Percentiles rank a stretch among this genome's conserved stretches.
Conservation (phyloP, 2,888 invertebrate species). For the Axea sp. region DNA sequence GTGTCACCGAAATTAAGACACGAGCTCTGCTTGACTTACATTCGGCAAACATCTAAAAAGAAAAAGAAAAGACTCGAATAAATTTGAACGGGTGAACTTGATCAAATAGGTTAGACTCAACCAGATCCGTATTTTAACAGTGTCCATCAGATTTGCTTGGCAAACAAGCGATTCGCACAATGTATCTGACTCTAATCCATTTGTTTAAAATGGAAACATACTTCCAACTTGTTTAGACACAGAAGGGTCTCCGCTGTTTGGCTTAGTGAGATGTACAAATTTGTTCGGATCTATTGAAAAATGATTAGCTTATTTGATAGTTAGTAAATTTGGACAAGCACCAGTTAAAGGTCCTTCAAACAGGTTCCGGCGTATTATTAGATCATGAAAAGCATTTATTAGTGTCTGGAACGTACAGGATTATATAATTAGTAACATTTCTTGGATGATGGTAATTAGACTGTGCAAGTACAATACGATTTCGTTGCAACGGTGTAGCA, state of each 20-base stretch:
- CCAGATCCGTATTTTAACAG: conserved; percentile 38
- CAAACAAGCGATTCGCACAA: conserved; percentile 41
- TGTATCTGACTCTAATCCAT: conserved; percentile 31
- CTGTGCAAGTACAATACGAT: no score
- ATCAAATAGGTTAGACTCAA: conserved; percentile 38
- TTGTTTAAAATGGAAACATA: conserved; percentile 47
- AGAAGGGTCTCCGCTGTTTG: conserved; percentile 42
- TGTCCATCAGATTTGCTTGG: conserved; percentile 37
- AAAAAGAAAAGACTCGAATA: conserved; percentile 34
- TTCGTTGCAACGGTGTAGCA: no score
- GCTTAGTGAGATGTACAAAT: conserved; percentile 36
- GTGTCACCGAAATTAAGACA: conserved; percentile 51
- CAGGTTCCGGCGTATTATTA: no score
- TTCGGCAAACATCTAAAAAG: conserved; percentile 40
- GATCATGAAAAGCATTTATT: no score
- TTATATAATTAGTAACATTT: no score
- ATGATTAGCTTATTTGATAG: conserved; percentile 41
- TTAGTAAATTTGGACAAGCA: conserved; percentile 9
- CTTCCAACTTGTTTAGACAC: conserved; percentile 46
- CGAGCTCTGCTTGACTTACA: conserved; percentile 30
- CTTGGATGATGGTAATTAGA: no score
- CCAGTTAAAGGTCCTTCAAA: no score
- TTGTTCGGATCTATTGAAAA: conserved; percentile 45
- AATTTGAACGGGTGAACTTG: conserved; percentile 19
- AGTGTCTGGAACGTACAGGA: no score